Conservation (phyloP, 2,797 vertebrate species). For the Lagodon rhomboides region DNA sequence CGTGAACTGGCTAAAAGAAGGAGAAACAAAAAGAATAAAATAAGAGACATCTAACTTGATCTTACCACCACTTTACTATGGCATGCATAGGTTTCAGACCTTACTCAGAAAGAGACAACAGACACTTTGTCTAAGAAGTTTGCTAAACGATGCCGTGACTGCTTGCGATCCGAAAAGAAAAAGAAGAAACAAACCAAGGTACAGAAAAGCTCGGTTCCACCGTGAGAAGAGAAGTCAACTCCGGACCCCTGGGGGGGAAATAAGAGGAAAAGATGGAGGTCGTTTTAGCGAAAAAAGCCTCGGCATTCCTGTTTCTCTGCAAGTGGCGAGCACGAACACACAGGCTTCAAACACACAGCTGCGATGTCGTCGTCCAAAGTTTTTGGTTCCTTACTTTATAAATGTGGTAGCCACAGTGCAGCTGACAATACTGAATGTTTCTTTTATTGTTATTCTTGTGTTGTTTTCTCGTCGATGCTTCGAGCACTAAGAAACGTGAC, state of each 20-base stretch:
- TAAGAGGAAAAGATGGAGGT: conserved; percentile 1
- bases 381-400: conserved; percentile 95
- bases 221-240: conserved; percentile 22
- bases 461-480: conserved; percentile 1
- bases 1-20: conserved; percentile 69
- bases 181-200: conserved; percentile 23
- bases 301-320: conserved; percentile 75
- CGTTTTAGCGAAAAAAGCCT: conserved; percentile 12
- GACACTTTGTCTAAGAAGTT: conserved; percentile 71
- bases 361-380: conserved; percentile 87
- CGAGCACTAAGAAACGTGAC: conserved; percentile 57
- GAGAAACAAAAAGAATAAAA: conserved; percentile 60
- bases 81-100: conserved; percentile 81
- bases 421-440: conserved; percentile 91
- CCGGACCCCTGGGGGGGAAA: not conserved
- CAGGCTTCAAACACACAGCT: conserved; percentile 89
- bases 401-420: conserved; percentile 91
- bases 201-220: conserved; percentile 52
- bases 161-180: conserved; percentile 37
- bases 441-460: not conserved
- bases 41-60: conserved; percentile 75
- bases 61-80: conserved; percentile 81
- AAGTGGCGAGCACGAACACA: conserved; percentile 83
- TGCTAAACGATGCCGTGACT: conserved; percentile 65
- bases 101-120: conserved; percentile 74